Conservation (phyloP, 2,888 invertebrate genomes). For the Apotomis betuletana region DNA sequence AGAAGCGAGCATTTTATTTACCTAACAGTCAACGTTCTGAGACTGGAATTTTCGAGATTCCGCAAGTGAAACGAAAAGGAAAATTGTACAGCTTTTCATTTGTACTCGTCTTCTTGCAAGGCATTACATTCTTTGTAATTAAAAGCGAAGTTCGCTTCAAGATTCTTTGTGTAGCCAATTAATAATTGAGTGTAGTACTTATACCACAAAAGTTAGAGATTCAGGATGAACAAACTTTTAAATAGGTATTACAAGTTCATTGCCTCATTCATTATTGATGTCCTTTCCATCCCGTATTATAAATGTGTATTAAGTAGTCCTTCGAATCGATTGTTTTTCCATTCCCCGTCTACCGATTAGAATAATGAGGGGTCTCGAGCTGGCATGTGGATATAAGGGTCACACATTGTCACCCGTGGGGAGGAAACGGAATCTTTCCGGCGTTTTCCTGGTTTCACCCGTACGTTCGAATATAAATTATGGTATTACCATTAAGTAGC, state of each 20-base stretch:
- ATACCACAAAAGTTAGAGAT: not conserved
- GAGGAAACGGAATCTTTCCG: slow-evolving; percentile 50
- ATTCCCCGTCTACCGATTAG: slow-evolving; percentile 58
- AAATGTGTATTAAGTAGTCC: slow-evolving; percentile 32
- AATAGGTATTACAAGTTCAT: slow-evolving; percentile 14
- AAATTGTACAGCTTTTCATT: slow-evolving; percentile 23
- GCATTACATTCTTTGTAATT: slow-evolving; percentile 12
- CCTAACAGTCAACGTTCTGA: slow-evolving; percentile 32
- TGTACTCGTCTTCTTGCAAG: slow-evolving; percentile 8
- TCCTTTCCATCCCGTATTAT: slow-evolving; percentile 7
- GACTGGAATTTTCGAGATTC: slow-evolving; percentile 30
- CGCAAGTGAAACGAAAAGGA: slow-evolving; percentile 31
- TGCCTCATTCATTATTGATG: slow-evolving; percentile 17
- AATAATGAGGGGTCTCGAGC: slow-evolving; percentile 58
- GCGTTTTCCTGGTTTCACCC: slow-evolving; percentile 47
- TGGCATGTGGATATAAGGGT: slow-evolving; percentile 52
- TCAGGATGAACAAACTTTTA: not conserved
- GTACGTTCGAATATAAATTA: slow-evolving; percentile 51
- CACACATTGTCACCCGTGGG: slow-evolving; percentile 54
- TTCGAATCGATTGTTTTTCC: slow-evolving; percentile 48
- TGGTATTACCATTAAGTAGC: slow-evolving; percentile 50
- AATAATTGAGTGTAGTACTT: slow-evolving; percentile 7
- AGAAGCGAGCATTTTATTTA: slow-evolving; percentile 35
- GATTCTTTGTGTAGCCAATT: slow-evolving; percentile 15
- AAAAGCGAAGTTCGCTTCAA: slow-evolving; percentile 12